Base-by-base conservation (phyloP, 2,113 vertebrate genomes). In the Choloepus hoffmanni region DNA sequence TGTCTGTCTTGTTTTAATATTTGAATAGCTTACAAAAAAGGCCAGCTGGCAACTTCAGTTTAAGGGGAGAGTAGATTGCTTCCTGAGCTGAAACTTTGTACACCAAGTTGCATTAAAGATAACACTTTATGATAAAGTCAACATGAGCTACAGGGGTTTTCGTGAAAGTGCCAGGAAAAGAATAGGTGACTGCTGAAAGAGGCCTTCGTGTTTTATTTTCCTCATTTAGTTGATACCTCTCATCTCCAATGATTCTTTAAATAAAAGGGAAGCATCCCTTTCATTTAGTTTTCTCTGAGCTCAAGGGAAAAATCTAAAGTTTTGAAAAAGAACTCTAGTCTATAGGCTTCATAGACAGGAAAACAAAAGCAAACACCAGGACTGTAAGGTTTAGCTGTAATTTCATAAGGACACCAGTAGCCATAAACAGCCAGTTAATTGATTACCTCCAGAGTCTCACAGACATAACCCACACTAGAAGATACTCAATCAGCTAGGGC, bases 361-460 rank as follows among this genome's bases (percentile, higher is more conserved):
- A 96, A 95, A 53, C 36, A 48, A 95, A 92, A 96, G 48, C 92
- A 97, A 85, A 83, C 21, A 73, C 7, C 45, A 90, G 95, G 89
- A 96, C 98, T 97, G 97, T 93, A 96, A 97, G 95, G 78, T 81
- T 98, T 94, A 98, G 95, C 92, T 95, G 77, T 97, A 96, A 97
- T 98, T 98, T 98, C 96, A 96, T 97, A 91, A 96, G 96, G 90
- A 85, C 85, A 96, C 45, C 10, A 36, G 92, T 91, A 96, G 96
- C 97, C 70, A 85, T 95, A 97, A 96, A 95, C 82, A 88, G 30
- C 90, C 96, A 96, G 84, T 97, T 97, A 96, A 79, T 84, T 81
- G 92, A 79, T 93, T 95, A 89, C 62, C 95, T 76, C 48, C 96
- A 86, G 95, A 89, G 72, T 95, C 96, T 45, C 73, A 77, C 0